Evolutionary conservation across 2,113 vertebrate species (phyloP), one percentile per base, ranked within the genome.

Genomic region (Perognathus longimembris): DNA sequence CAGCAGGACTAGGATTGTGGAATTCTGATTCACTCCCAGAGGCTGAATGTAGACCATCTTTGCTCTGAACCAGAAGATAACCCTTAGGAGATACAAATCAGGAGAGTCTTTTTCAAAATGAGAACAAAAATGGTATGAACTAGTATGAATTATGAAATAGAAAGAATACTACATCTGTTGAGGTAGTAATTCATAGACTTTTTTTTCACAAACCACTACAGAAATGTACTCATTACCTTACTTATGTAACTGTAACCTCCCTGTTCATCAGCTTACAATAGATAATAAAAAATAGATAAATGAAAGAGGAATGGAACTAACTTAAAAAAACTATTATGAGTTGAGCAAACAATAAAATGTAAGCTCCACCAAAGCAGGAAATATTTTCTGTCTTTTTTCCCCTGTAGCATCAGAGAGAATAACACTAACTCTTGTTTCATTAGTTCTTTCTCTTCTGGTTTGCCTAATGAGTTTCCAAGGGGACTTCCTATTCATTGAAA

Each of bases 1-100:
- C 24, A 30, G 3, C 0, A 40, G 34, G 45, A 2, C 34, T 22
- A 5, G 24, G 1, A 7, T 6, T 71, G 3, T 59, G 1, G 3
- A 12, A 15, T 57, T 18, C 18, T 18, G 2, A 34, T 66, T 38
- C 3, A 22, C 15, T 54, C 36, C 3, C 15, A 15, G 18, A n/a
- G n/a, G 6, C n/a, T 69, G 2, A 74, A 21, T 22, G 85, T 24
- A 0, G 2, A 34, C 8, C 22, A 24, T 78, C 24, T 90, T 83
- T 32, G 11, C 61, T 30, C 67, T 45, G 15, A 81, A 76, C 61
- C 17, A 61, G 57, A 77, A 67, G 20, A 24, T 5, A 2, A 3
- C 15, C 9, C 30, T 9, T 34, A 9, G 70, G 3, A 14, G 30
- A 59, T 45, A 36, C 57, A 71, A 79, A 87, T 0, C 11, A 36